Evolutionary conservation across 1,140 invertebrate species (phyloP), one percentile per base, ranked within the genome.

Genomic region (Psilanteris sp.): DNA sequence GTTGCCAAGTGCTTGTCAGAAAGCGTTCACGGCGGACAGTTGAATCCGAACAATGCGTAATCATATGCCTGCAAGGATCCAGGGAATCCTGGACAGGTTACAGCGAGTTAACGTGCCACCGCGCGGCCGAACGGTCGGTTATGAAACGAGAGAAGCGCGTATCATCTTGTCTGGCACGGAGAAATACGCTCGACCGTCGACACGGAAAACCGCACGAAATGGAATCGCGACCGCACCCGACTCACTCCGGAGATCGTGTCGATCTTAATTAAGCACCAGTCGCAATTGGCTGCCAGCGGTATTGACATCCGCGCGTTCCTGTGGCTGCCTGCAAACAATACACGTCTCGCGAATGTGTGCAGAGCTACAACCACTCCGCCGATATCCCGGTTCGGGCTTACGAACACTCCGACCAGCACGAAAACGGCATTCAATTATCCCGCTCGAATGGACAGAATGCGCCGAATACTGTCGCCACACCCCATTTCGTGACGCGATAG

Each of bases 201-300:
- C 44, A 36, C 24, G 67, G 66, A 72, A 79, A 76, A 76, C 57
- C 68, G 16, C 72, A 64, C 43, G 64, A 73, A 73, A 75, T 77
- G 66, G 61, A 61, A 73, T 67, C 66, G 41, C 32, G 52, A 41
- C 59, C 41, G n/a, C 55, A 43, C 50, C 36, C 41, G 14, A 70
- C 26, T 43, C 48, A 24, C 41, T 46, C 44, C 43, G 48, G 52
- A 68, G 55, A 72, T 52, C 29, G 68, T 43, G 67, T 73, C 48
- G 62, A 81, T 84, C 80, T 80, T 85, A 86, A 86, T 86, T 86
- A 85, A 83, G 81, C 73, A 37, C 29, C 62, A 75, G 71, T 82
- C 52, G 81, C 80, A 85, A 86, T 84, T 84, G 83, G 72, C 79
- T 77, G 73, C 74, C 57, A 32, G 36, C 64, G 55, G 71, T 85